Base-by-base conservation (phyloP, 2,797 vertebrate species). In the Anguilla megastoma region DNA sequence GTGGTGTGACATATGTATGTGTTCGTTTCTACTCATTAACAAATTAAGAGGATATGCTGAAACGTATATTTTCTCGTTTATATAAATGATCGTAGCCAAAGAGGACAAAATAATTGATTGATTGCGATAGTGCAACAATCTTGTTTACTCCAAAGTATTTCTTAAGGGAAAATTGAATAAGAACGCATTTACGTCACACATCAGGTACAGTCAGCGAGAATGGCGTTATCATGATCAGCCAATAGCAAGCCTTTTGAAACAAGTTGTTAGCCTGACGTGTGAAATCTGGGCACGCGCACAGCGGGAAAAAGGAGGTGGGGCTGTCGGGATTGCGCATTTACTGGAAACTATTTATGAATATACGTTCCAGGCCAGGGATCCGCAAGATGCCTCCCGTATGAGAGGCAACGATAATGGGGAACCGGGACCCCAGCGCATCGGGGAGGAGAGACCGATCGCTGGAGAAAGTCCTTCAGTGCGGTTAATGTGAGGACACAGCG, bases 211-310 rank as follows among this genome's bases (percentile, higher is more conserved):
- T 90, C 93, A 92, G 92, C 92, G 93, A 95, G 95, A 93, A 95
- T 97, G 96, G 96, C 95, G 94, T 94, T 95, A 96, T 95, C 93
- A 9, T 87, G 90, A 74, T 83, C 89, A 93, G 88, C 96, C 96
- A 97, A 96, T 96, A 85, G 66, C 63, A 9, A 82, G 2, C 74
- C 7, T 80, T 74, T 90, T 91, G 90, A 92, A 91, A 91, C 93
- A 90, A 93, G 91, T 94, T 91, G 92, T 90, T 84, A 82, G 54
- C 33, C 89, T 88, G 91, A 90, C 96, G 95, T 96, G 95, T 96
- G 89, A 48, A 18, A 87, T 88, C 90, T 90, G 92, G 91, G 91
- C 33, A 92, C 92, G 90, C 93, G 94, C 92, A 93, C 93, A 86
- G 88, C 91, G 87, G n/a, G 86, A 85, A 90, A 89, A 87, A 90